These are phyloP conservation scores for Odontophorus gujanensis DNA, from an alignment of 2,113 vertebrate genomes.

Conservation along the genomic window DNA sequence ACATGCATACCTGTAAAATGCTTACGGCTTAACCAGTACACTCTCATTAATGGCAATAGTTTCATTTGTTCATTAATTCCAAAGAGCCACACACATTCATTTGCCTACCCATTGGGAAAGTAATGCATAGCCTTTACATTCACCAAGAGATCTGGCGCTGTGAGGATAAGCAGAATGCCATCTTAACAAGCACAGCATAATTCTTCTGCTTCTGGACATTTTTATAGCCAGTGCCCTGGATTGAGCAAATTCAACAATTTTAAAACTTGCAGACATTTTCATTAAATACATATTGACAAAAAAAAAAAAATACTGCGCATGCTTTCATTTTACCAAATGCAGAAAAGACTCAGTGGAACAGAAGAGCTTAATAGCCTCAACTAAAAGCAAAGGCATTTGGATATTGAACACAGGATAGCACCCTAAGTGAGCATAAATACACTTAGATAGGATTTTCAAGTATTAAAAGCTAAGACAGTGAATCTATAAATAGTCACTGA, in stretches of 20 bases:
- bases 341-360: not conserved
- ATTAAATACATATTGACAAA: not conserved
- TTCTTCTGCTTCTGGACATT: not conserved
- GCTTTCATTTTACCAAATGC: not conserved
- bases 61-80: not conserved
- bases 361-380: not conserved
- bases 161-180: not conserved
- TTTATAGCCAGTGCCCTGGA: not conserved
- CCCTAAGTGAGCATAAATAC: conserved; percentile 16
- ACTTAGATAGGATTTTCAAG: conserved; percentile 10
- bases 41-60: not conserved
- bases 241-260: not conserved
- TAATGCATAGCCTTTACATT: not conserved
- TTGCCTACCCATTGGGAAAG: not conserved
- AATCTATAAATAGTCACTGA: conserved; percentile 22
- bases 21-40: not conserved
- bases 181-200: not conserved
- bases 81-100: not conserved
- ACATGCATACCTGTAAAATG: not conserved
- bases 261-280: not conserved
- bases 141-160: not conserved
- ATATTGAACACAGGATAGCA: not conserved
- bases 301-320: not conserved
- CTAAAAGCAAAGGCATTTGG: not conserved
- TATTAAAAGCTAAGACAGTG: conserved; percentile 42